Evolutionary conservation across 2,113 vertebrate genomes (phyloP).

Genomic region (Pelobates fuscus): DNA sequence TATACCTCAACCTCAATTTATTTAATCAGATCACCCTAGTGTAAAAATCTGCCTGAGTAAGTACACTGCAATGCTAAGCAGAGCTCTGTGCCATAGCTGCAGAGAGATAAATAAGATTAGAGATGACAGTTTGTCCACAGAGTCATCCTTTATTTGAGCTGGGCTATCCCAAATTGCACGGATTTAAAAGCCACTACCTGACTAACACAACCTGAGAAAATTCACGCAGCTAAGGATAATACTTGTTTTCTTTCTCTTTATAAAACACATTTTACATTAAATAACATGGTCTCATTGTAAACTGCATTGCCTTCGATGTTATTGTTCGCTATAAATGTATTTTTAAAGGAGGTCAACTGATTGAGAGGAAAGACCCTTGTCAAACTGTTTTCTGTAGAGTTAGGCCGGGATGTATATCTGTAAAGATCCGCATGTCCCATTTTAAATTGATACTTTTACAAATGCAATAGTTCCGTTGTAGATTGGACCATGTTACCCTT

Average conservation of each 20-base stretch:
- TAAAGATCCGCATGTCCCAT: no score
- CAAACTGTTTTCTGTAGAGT: no score
- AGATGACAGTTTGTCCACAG: constrained; percentile 47
- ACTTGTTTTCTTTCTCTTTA: not conserved
- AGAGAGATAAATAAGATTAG: constrained; percentile 50
- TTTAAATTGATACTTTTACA: no score
- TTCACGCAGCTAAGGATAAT: not conserved
- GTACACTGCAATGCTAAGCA: constrained; percentile 13
- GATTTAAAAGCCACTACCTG: not conserved
- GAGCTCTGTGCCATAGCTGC: constrained; percentile 52
- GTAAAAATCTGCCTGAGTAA: constrained; percentile 53
- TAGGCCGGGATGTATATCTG: no score
- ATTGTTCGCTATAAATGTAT: no score
- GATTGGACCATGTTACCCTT: no score
- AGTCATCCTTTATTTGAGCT: not conserved
- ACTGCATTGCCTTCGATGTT: no score
- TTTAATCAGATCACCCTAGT: constrained; percentile 57
- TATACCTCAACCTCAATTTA: constrained; percentile 50
- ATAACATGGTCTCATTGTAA: no score
- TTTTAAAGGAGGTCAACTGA: no score
- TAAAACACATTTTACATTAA: no score
- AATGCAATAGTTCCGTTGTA: no score
- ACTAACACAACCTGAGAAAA: not conserved
- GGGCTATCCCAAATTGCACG: not conserved
- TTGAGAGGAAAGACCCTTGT: no score